phyloP scores from a whole-genome alignment of 2,797 vertebrate genomes.

The Muscicapa striata region DNA sequence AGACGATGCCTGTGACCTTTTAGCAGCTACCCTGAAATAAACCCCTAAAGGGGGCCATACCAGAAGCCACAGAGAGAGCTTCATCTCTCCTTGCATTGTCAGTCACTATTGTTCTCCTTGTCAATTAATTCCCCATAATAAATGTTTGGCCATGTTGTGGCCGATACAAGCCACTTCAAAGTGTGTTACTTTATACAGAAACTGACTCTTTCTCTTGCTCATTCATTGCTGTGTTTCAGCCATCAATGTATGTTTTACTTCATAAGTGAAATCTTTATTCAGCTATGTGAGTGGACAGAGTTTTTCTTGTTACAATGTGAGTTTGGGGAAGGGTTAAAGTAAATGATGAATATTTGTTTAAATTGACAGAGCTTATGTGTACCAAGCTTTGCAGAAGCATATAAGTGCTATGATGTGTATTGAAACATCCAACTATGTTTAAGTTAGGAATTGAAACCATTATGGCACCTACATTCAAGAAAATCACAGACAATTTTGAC shows the following conservation, averaged over 20 bases:
- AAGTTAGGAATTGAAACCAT: neutral
- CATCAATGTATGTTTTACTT: neutral
- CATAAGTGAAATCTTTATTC: neutral
- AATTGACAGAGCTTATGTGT: neutral
- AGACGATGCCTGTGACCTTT: slow-evolving; percentile 44
- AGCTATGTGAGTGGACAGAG: neutral
- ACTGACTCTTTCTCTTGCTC: neutral
- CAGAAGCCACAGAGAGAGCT: slow-evolving; percentile 38
- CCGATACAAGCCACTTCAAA: neutral
- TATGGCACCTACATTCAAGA: neutral
- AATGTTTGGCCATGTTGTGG: slow-evolving; percentile 39
- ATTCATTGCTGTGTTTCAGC: neutral
- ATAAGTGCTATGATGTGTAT: neutral
- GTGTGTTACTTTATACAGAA: neutral
- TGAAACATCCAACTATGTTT: neutral
- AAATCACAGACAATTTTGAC: neutral
- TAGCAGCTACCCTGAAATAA: slow-evolving; percentile 57
- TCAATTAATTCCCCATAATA: slow-evolving; percentile 68
- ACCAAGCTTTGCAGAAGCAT: neutral
- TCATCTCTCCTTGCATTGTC: slow-evolving; percentile 33
- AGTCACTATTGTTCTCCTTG: slow-evolving; percentile 68
- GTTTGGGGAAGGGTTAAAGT: neutral
- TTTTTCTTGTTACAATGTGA: neutral
- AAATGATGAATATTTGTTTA: neutral
- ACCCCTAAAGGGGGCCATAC: slow-evolving; percentile 55